Evolutionary conservation across 2,888 invertebrate species (phyloP).

Genomic region (Papilio elwesi): DNA sequence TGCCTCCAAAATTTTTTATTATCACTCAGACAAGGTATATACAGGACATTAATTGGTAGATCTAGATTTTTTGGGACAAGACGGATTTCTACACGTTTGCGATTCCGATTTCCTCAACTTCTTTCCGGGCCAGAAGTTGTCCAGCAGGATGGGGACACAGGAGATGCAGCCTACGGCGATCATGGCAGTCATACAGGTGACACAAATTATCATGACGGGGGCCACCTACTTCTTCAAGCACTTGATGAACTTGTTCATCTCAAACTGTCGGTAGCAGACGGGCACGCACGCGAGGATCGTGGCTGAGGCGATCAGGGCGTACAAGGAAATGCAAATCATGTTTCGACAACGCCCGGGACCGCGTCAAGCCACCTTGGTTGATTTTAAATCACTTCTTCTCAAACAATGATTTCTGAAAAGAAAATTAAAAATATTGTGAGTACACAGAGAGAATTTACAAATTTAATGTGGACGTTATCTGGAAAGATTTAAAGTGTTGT

Average conservation of each 20-base stretch:
- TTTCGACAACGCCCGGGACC: constrained; percentile 48
- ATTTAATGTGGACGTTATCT: not conserved
- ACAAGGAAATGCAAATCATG: constrained; percentile 77
- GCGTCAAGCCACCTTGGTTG: constrained; percentile 27
- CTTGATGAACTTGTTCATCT: constrained; percentile 62
- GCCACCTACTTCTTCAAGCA: constrained; percentile 61
- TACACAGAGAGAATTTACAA: not conserved
- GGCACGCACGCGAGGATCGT: constrained; percentile 72
- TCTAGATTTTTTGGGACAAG: constrained; percentile 55
- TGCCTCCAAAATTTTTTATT: constrained; percentile 29
- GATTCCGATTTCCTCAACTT: constrained; percentile 38
- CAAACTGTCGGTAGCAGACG: constrained; percentile 67
- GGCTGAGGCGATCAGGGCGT: constrained; percentile 71
- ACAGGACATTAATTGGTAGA: constrained; percentile 21
- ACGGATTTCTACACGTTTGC: constrained; percentile 56
- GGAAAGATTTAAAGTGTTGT: not conserved
- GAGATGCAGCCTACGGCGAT: constrained; percentile 59
- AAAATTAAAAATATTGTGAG: not conserved
- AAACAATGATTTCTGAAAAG: constrained; percentile 22
- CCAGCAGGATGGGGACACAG: constrained; percentile 61
- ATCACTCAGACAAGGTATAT: constrained; percentile 3
- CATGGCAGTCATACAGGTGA: constrained; percentile 59
- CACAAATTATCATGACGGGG: constrained; percentile 61
- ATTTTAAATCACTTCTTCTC: constrained; percentile 7
- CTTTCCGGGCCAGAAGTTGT: constrained; percentile 53